Evolutionary conservation across 2,113 vertebrate species (phyloP).

Genomic region (Psophia crepitans): DNA sequence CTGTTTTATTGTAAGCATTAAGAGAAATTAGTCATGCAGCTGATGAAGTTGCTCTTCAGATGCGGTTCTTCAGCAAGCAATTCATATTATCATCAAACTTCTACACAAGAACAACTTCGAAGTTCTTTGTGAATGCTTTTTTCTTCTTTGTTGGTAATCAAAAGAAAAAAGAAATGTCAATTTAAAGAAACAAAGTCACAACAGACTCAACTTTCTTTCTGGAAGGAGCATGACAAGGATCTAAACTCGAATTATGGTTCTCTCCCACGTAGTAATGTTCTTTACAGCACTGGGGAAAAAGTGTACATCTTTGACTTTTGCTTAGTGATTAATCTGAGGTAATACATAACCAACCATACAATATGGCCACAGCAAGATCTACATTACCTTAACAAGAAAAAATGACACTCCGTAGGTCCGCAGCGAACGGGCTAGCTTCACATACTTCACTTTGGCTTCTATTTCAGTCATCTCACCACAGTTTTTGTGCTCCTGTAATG

Average conservation of each 20-base stretch:
- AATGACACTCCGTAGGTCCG: conserved; percentile 96
- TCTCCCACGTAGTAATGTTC: fast-evolving
- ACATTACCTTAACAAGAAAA: conserved; percentile 93
- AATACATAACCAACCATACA: fast-evolving
- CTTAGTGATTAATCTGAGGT: neutral
- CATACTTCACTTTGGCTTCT: conserved; percentile 98
- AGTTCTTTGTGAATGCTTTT: neutral
- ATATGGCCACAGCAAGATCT: neutral
- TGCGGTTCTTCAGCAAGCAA: neutral
- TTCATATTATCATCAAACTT: neutral
- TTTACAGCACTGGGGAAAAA: too few relatives aligned
- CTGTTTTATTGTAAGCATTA: neutral
- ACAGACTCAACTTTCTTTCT: neutral
- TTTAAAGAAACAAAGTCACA: neutral
- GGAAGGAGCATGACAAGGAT: neutral
- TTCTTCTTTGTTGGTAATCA: neutral
- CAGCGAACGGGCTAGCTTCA: conserved; percentile 93
- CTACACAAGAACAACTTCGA: neutral
- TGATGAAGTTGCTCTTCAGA: neutral
- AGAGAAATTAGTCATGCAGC: neutral
- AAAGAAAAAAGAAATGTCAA: neutral
- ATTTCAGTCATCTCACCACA: conserved; percentile 97
- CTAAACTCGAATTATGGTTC: neutral
- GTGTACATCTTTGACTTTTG: neutral
- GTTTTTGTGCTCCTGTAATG: conserved; percentile 90